phyloP scores from a whole-genome alignment of 2,797 vertebrate species.

The Rhynchotus rufescens region DNA sequence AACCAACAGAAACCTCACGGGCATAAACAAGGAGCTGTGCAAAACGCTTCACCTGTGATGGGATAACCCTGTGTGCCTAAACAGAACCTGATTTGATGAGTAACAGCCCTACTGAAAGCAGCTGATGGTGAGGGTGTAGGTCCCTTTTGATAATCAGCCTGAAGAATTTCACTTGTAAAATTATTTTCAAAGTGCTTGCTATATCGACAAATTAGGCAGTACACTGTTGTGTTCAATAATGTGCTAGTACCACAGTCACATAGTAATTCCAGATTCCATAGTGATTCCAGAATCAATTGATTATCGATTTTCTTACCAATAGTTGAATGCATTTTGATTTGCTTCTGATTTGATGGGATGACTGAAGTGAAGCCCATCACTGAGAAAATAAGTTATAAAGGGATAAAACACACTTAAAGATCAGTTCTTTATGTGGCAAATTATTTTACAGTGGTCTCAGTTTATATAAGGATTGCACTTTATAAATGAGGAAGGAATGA shows the following conservation, averaged over 20 bases:
- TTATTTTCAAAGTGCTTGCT: neutral
- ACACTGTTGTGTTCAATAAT: neutral
- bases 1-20: neutral
- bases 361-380: neutral
- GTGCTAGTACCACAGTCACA: neutral
- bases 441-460: neutral
- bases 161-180: neutral
- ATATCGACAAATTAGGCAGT: neutral
- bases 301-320: neutral
- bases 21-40: neutral
- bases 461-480: neutral
- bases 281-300: neutral
- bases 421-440: neutral
- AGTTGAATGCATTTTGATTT: slow-evolving; percentile 3
- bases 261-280: neutral
- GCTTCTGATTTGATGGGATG: neutral
- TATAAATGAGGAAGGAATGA: neutral
- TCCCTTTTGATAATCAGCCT: neutral
- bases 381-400: neutral
- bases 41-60: neutral
- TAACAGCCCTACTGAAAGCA: no score
- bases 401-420: neutral
- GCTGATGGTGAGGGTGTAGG: no score
- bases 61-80: neutral
- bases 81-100: neutral